Evolutionary conservation across 2,888 invertebrate genomes (phyloP), one percentile per base, ranked within the genome.

Genomic region (Sabatieria punctata): DNA sequence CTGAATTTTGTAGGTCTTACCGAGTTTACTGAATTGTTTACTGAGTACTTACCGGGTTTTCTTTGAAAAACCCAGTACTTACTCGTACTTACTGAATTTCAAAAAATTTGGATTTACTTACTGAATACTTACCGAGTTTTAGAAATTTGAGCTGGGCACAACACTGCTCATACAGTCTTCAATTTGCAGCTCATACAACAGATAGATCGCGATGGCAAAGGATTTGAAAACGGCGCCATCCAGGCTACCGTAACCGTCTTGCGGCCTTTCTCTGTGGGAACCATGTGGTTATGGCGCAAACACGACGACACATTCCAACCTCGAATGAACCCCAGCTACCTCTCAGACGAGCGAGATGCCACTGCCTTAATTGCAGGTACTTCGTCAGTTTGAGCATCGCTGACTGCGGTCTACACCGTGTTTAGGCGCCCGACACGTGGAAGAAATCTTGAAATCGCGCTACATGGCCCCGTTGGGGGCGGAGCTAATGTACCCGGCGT

Each of bases 211-310:
- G 19, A 30, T 2, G 41, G 33, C 4, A 21, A n/a, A 18, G n/a
- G 41, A 18, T n/a, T 4, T 4, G 26, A 36, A 18, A 25, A 46
- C 35, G 45, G 41, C 19, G 26, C 46, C 6, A 33, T 50, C 3
- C 30, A 41, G 39, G 26, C 47, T 2, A 44, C 41, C n/a, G 11
- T 49, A 6, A 51, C 51, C 2, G 22, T 49, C 15, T 33, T 51
- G 24, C 47, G 43, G 11, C 49, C 51, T 6, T 51, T 49, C 36
- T 44, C 44, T 3, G 25, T 25, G 22, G 51, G 51, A 13, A 51
- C 51, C 2, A 49, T 51, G 51, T 51, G 51, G 51, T 11, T 51
- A 15, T 45, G 48, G 46, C 41, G 49, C 6, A 21, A 23, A 15
- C 22, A 36, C 19, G 43, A 51, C 22, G 48, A 21, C 21, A 46